Conservation (phyloP, 2,113 vertebrate genomes). For the Larimichthys polyactis region DNA sequence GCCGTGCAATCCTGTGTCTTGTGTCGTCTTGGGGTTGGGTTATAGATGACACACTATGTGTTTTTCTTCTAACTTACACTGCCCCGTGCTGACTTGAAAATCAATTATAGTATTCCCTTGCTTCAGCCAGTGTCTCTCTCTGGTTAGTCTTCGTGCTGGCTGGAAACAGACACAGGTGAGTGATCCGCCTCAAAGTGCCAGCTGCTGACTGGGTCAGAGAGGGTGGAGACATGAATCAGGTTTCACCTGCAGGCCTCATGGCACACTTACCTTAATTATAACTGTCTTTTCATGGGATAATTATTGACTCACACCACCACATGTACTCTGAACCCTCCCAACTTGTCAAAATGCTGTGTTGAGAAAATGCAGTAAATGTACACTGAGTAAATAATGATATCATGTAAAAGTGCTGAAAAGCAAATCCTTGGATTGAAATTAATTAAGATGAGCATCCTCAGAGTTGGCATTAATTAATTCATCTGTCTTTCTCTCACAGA, state of each 20-base stretch:
- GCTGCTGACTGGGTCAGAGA: conserved; percentile 67
- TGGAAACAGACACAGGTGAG: conserved; percentile 70
- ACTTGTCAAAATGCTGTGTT: neutral
- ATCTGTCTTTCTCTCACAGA: conserved; percentile 77
- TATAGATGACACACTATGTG: neutral
- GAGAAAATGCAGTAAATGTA: neutral
- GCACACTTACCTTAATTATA: conserved; percentile 69
- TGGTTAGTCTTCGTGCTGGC: conserved; percentile 12
- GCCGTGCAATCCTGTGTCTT: neutral
- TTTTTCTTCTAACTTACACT: neutral
- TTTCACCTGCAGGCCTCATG: conserved; percentile 67
- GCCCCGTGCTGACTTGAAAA: neutral
- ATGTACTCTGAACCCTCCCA: neutral
- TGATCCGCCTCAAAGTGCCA: conserved; percentile 63
- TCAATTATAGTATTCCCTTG: conserved; percentile 2
- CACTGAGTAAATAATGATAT: neutral
- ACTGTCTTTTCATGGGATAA: conserved; percentile 25
- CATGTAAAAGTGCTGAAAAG: neutral
- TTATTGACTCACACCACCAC: neutral
- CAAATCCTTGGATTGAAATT: too few species aligned
- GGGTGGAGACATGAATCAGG: conserved; percentile 67
- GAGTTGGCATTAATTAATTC: neutral
- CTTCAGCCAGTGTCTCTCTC: conserved; percentile 17
- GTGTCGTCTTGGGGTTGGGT: neutral
- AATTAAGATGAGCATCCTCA: neutral